These are phyloP conservation scores for Centropus bengalensis DNA, from an alignment of 2,113 vertebrate genomes.

Conservation along the genomic window DNA sequence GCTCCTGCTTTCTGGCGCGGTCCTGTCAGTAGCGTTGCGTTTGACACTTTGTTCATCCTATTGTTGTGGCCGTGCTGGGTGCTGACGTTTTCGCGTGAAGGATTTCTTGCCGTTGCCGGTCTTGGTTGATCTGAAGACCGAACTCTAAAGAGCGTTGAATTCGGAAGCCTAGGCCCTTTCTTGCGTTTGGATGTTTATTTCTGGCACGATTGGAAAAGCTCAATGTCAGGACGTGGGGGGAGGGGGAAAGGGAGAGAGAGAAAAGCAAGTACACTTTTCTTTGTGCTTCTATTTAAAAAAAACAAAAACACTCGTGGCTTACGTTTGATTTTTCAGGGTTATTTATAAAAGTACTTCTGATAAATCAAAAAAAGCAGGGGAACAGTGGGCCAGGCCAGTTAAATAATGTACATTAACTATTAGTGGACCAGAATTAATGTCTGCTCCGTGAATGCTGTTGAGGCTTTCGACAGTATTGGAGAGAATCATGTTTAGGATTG, in stretches of 20 bases:
- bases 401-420: neutral
- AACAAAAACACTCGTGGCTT: neutral
- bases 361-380: constrained; percentile 20
- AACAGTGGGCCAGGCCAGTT: constrained; percentile 9
- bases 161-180: neutral
- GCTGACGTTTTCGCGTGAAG: neutral
- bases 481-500: neutral
- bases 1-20: constrained; percentile 22
- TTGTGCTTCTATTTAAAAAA: neutral
- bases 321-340: constrained; percentile 19
- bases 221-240: neutral
- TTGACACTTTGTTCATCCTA: constrained; percentile 61
- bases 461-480: neutral
- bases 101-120: neutral
- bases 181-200: constrained; percentile 29
- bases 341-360: neutral
- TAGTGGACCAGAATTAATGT: neutral
- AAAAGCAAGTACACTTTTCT: constrained; percentile 10
- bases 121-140: neutral
- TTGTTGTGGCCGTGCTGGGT: constrained; percentile 10
- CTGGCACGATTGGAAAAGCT: neutral
- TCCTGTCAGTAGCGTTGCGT: constrained; percentile 32
- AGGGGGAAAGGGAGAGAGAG: neutral
- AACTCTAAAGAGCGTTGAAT: neutral
- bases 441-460: neutral